Evolutionary conservation across 2,113 vertebrate species (phyloP).

Genomic region (human (Homo sapiens)): GRCh38 chr16:25587001-25587500

Average conservation of each 20-base stretch:
- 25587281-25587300: background rate
- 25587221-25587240: background rate
- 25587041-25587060: conserved; percentile 13
- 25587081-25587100: conserved; percentile 70
- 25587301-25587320: background rate
- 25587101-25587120: conserved; percentile 73
- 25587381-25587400: background rate
- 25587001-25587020: background rate
- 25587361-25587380: background rate
- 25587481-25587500: background rate
- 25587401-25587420: background rate
- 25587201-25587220: background rate
- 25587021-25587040: conserved; percentile 26
- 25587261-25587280: background rate
- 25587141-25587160: conserved; percentile 71
- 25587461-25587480: background rate
- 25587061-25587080: conserved; percentile 66
- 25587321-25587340: background rate
- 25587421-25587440: background rate
- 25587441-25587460: background rate
- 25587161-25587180: conserved; percentile 1
- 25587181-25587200: conserved; percentile 41
- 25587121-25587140: conserved; percentile 53
- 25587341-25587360: background rate
- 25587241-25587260: conserved; percentile 6